A percentile compares a stretch with the other conserved stretches of the same genome.
Conservation (phyloP, 2,888 invertebrate species). For the Cetonia aurata region DNA sequence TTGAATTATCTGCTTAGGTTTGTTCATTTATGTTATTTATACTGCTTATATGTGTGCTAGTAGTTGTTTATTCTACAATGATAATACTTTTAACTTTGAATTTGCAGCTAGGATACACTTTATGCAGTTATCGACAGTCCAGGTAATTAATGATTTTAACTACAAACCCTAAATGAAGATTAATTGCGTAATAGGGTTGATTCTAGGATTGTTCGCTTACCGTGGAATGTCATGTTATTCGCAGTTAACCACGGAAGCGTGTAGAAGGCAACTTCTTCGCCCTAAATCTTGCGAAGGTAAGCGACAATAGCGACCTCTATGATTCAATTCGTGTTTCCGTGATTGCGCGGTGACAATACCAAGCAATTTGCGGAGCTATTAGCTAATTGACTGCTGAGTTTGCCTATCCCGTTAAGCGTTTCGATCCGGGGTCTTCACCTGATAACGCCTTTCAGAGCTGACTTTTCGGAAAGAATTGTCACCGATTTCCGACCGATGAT, state of each 20-base stretch:
- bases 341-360: conserved; percentile 59
- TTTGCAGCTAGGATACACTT: too few relatives aligned
- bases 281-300: conserved; percentile 43
- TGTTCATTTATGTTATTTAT: too few relatives aligned
- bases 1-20: too few relatives aligned
- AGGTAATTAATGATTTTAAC: background rate
- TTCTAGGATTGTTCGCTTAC: background rate
- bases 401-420: conserved; percentile 48
- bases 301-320: conserved; percentile 44
- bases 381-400: conserved; percentile 62
- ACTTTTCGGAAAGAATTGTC: conserved; percentile 10
- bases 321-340: conserved; percentile 46
- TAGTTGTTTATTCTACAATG: too few relatives aligned
- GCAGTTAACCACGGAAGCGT: conserved; percentile 11
- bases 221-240: conserved; percentile 29
- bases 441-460: background rate
- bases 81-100: too few relatives aligned
- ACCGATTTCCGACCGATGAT: conserved; percentile 5
- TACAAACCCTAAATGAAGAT: background rate
- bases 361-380: conserved; percentile 60
- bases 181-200: too few relatives aligned
- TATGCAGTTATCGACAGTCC: too few relatives aligned
- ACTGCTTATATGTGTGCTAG: too few relatives aligned
- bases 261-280: conserved; percentile 18
- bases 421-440: conserved; percentile 19